Conservation (phyloP, 2,888 invertebrate genomes). For the Melieria picta region DNA sequence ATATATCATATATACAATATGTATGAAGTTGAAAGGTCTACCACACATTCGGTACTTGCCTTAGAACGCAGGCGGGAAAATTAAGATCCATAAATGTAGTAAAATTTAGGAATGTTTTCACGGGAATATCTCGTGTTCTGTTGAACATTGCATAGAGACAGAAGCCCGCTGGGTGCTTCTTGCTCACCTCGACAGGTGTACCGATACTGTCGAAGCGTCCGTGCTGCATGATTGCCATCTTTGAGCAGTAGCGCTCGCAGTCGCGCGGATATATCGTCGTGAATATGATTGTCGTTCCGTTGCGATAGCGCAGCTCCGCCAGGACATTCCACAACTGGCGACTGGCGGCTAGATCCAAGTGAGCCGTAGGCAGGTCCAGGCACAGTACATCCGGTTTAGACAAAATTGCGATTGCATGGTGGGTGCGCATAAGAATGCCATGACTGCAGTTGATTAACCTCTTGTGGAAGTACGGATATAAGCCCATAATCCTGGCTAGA, state of each 20-base stretch:
- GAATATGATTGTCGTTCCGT: slow-evolving; percentile 7
- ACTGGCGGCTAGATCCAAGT: slow-evolving; percentile 16
- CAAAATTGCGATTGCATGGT: slow-evolving; percentile 14
- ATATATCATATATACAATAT: too few species aligned
- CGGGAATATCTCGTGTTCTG: too few species aligned
- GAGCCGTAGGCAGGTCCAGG: slow-evolving; percentile 1
- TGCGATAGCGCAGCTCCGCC: not conserved
- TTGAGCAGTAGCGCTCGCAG: slow-evolving; percentile 10
- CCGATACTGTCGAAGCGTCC: slow-evolving; percentile 10
- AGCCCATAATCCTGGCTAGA: slow-evolving; percentile 1
- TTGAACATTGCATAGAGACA: too few species aligned
- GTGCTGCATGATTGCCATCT: slow-evolving; percentile 11
- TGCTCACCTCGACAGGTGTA: not conserved
- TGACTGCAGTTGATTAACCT: slow-evolving; percentile 1
- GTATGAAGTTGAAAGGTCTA: too few species aligned
- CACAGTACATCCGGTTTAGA: slow-evolving; percentile 10
- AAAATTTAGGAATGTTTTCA: too few species aligned
- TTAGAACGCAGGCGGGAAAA: too few species aligned
- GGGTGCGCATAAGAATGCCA: slow-evolving; percentile 9
- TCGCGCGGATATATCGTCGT: slow-evolving; percentile 5
- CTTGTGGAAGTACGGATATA: slow-evolving; percentile 7
- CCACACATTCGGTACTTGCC: too few species aligned
- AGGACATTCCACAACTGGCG: slow-evolving; percentile 14
- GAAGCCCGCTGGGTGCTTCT: not conserved
- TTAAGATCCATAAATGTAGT: too few species aligned